phyloP scores from a whole-genome alignment of 1,140 invertebrate genomes.

The Dufourea novaeangliae region DNA sequence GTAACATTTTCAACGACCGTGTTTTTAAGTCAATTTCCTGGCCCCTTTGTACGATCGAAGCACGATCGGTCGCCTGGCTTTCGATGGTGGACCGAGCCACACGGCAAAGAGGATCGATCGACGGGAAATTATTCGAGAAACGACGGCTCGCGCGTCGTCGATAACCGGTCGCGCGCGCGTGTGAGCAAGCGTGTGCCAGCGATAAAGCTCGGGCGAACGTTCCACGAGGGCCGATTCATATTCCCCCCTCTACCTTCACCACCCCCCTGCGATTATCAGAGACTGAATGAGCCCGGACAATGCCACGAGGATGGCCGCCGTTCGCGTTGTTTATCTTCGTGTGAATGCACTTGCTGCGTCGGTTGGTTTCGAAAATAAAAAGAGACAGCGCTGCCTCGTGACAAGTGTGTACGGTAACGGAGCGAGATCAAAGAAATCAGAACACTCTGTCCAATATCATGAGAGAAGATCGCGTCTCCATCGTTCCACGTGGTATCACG shows the following conservation, averaged over 20 bases:
- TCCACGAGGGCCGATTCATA: conserved; percentile 44
- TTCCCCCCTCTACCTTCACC: too few species aligned
- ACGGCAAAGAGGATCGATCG: background rate
- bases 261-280: conserved; percentile 57
- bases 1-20: too few species aligned
- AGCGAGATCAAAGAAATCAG: conserved; percentile 67
- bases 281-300: conserved; percentile 47
- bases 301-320: conserved; percentile 4
- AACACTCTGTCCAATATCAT: too few species aligned
- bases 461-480: too few species aligned
- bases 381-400: conserved; percentile 19
- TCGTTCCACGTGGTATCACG: too few species aligned
- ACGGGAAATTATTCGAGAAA: conserved; percentile 6
- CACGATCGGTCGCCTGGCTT: too few species aligned
- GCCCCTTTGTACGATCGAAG: too few species aligned
- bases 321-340: conserved; percentile 56
- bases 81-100: too few species aligned
- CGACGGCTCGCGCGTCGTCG: background rate
- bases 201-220: conserved; percentile 50
- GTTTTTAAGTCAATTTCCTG: too few species aligned
- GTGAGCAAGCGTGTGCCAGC: background rate
- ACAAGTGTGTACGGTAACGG: conserved; percentile 66
- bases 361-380: conserved; percentile 31
- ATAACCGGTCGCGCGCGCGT: background rate
- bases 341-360: conserved; percentile 62